These are phyloP conservation scores for Chrysemys picta DNA, from an alignment of 2,113 vertebrate species.

Conservation along the genomic window DNA sequence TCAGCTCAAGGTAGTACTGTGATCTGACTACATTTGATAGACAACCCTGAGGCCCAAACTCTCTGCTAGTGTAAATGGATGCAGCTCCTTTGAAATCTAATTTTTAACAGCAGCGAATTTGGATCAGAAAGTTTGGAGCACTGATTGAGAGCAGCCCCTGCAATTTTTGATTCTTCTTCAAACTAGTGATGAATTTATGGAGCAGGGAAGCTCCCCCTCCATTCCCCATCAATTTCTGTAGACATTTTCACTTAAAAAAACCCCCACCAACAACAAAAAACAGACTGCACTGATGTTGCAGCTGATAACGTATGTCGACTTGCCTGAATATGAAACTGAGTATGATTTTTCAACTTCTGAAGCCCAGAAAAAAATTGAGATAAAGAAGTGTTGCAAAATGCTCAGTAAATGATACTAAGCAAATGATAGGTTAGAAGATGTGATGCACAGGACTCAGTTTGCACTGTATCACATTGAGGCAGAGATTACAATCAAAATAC, in stretches of 20 bases:
- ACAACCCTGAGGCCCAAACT: not conserved
- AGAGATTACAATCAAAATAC: not conserved
- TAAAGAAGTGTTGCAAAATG: not conserved
- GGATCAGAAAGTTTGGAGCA: not conserved
- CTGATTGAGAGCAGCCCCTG: not conserved
- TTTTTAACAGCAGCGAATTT: not conserved
- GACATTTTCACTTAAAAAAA: not conserved
- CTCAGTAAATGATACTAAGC: not conserved
- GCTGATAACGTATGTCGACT: not conserved
- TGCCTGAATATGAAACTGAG: not conserved
- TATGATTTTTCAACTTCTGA: not conserved
- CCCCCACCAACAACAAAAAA: rapidly evolving
- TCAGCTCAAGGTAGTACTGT: rapidly evolving
- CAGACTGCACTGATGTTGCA: not conserved
- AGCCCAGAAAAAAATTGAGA: not conserved
- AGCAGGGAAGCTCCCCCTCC: not conserved
- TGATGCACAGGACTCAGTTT: not conserved
- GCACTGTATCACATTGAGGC: not conserved
- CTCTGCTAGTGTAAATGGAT: not conserved
- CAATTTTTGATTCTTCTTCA: not conserved
- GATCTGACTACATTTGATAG: slow-evolving; percentile 13
- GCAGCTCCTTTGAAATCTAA: not conserved
- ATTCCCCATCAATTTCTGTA: not conserved
- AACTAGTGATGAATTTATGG: not conserved
- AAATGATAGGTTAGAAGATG: not conserved